A percentile compares a stretch with the other conserved stretches of the same genome.
phyloP scores from a whole-genome alignment of 2,113 vertebrate genomes.

The Centropus bengalensis region DNA sequence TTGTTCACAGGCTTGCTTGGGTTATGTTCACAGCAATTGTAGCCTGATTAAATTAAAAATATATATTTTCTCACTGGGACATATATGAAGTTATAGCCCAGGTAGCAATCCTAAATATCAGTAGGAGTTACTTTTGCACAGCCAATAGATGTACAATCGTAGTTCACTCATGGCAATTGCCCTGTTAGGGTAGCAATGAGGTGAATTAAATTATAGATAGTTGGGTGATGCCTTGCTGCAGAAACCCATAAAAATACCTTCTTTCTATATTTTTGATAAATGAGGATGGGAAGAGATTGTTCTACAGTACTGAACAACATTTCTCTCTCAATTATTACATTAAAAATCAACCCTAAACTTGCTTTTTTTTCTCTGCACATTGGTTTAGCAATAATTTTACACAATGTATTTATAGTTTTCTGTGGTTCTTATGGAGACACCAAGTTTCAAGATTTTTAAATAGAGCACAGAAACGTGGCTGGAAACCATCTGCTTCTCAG shows the following conservation, averaged over 20 bases:
- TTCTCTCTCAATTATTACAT: neutral
- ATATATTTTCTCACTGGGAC: neutral
- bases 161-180: neutral
- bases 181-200: neutral
- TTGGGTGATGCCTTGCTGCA: neutral
- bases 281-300: neutral
- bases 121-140: neutral
- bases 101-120: neutral
- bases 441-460: neutral
- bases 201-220: neutral
- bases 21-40: neutral
- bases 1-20: neutral
- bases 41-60: slow-evolving; percentile 19
- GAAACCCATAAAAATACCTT: neutral
- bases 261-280: neutral
- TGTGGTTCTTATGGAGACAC: neutral
- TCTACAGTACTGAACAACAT: neutral
- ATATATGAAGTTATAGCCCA: neutral
- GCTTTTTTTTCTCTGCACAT: neutral
- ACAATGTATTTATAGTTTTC: neutral
- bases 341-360: neutral
- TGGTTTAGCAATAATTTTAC: neutral
- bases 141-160: neutral
- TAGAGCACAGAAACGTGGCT: neutral
- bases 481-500: slow-evolving; percentile 14